Evolutionary conservation across 1,140 invertebrate species (phyloP), one percentile per base, ranked within the genome.

Genomic region (Drosophila mayri): DNA sequence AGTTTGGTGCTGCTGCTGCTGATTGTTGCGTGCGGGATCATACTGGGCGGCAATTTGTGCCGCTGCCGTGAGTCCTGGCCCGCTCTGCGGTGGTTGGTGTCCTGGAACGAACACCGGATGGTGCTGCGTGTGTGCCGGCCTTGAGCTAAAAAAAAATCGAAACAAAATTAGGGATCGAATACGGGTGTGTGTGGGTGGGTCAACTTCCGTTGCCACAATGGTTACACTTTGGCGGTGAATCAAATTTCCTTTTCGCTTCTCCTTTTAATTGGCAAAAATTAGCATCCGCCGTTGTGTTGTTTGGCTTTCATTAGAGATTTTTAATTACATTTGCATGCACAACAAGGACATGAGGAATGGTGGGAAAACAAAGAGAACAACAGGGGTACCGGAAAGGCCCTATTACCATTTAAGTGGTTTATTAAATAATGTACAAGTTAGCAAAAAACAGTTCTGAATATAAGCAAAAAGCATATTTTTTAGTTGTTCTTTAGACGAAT

Each of bases 11-110:
- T 78, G 84, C 32, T 65, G 71, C 12, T 46, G 63, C n/a, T 63
- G 79, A 67, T 76, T 84, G 62, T 81, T 85, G n/a, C 90, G 90
- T 12, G 77, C 57, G n/a, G 91, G 91, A 28, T 92, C 91, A 62
- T 92, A 92, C 74, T 92, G 91, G 4, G 90, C 90, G 8, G 84
- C 91, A 63, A 92, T 92, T 58, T 92, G 87, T n/a, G 91, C 90
- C 28, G 91, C 88, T 32, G 80, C 70, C 62, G 85, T 79, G 9
- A 85, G 81, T 49, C 57, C 81, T 32, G 61, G 67, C 6, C 60
- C 80, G 16, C 20, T 37, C n/a, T 66, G 64, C 28, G 66, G 75
- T 22, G 63, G 73, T 35, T 63, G 59, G 11, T 71, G 86, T 30
- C 81, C 78, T 18, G 85, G 57, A 25, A 80, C 88, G 67, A 77